Evolutionary conservation across 1,140 invertebrate genomes (phyloP).

Genomic region (Saccostrea echinata): DNA sequence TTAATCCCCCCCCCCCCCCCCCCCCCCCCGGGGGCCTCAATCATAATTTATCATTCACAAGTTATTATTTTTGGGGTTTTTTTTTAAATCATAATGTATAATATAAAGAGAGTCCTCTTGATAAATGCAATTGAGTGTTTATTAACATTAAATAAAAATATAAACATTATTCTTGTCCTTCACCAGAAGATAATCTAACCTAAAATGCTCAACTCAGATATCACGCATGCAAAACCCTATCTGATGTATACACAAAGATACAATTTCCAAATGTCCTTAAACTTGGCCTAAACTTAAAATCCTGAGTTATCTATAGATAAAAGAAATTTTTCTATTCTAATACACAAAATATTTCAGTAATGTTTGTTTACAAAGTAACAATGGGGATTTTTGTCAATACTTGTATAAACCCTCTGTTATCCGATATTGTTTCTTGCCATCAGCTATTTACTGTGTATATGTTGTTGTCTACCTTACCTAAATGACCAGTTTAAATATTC

Average conservation of each 20-base stretch:
- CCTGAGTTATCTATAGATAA: not conserved
- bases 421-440: constrained; percentile 4
- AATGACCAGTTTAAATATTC: constrained; percentile 20
- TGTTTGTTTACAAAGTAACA: constrained; percentile 14
- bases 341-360: constrained; percentile 2
- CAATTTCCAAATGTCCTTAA: not conserved
- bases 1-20: too few relatives aligned
- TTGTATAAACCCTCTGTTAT: not conserved
- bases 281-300: constrained; percentile 1
- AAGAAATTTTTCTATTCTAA: not conserved
- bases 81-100: too few relatives aligned
- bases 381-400: not conserved
- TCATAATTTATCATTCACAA: too few relatives aligned
- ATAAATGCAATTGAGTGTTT: too few relatives aligned
- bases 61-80: too few relatives aligned
- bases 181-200: not conserved
- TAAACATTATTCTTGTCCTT: not conserved
- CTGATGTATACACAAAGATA: not conserved
- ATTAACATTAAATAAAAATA: too few relatives aligned
- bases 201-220: too few relatives aligned
- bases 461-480: not conserved
- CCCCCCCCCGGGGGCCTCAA: too few relatives aligned
- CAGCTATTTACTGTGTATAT: not conserved
- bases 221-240: not conserved
- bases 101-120: too few relatives aligned